Evolutionary conservation across 2,797 vertebrate genomes (phyloP).

Genomic region (Parambassis ranga): DNA sequence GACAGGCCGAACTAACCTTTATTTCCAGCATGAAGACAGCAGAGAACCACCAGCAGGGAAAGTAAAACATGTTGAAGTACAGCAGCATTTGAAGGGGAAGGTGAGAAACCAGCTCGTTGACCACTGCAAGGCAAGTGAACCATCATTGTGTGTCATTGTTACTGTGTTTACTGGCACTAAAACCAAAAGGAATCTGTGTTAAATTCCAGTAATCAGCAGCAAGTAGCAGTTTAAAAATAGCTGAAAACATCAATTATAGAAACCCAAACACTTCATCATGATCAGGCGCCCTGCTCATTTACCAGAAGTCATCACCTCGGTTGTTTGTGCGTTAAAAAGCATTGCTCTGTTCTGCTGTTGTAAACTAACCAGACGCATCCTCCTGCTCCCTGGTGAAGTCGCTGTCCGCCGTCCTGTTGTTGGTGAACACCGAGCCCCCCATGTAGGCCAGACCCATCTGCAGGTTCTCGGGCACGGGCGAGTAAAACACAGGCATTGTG

Average conservation of each 20-base stretch:
- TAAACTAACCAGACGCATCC: constrained; percentile 59
- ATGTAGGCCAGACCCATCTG: constrained; percentile 76
- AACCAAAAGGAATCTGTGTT: too few species aligned
- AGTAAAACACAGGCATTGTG: constrained; percentile 81
- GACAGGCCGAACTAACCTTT: constrained; percentile 77
- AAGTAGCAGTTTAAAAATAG: too few species aligned
- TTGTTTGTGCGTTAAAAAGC: too few species aligned
- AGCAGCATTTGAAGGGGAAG: constrained; percentile 89
- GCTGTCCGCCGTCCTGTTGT: constrained; percentile 82
- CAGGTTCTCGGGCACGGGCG: constrained; percentile 78
- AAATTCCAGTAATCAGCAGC: too few species aligned
- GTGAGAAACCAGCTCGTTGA: constrained; percentile 75
- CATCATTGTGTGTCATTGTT: too few species aligned
- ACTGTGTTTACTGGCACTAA: too few species aligned
- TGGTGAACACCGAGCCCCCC: constrained; percentile 81
- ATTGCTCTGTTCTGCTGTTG: too few species aligned
- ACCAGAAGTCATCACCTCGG: too few species aligned
- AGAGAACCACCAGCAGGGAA: constrained; percentile 86
- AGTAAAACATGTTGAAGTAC: constrained; percentile 87
- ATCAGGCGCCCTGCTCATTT: too few species aligned
- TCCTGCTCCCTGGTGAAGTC: constrained; percentile 63
- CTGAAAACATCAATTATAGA: too few species aligned
- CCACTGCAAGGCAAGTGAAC: constrained; percentile 47
- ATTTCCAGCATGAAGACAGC: constrained; percentile 84
- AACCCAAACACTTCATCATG: too few species aligned